Evolutionary conservation across 2,888 invertebrate species (phyloP).

Genomic region (Chouioia cunea): DNA sequence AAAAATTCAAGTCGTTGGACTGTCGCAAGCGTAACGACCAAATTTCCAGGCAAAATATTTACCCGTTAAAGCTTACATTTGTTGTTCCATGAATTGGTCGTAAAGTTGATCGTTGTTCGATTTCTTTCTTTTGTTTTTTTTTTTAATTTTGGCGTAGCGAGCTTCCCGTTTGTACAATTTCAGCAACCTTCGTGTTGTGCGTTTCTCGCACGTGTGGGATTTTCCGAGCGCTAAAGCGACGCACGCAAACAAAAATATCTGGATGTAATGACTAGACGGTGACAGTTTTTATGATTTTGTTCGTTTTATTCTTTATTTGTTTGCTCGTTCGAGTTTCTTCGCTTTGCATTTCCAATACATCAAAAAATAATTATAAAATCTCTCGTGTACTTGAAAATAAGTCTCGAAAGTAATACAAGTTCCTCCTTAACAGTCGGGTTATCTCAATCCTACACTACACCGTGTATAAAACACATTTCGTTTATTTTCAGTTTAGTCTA

Average conservation of each 20-base stretch:
- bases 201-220: slow-evolving; percentile 14
- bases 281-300: neutral
- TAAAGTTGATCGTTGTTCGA: too few species aligned
- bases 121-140: too few species aligned
- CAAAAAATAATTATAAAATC: slow-evolving; percentile 18
- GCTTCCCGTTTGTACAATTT: slow-evolving; percentile 22
- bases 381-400: slow-evolving; percentile 3
- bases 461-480: slow-evolving; percentile 28
- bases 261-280: slow-evolving; percentile 10
- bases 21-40: too few species aligned
- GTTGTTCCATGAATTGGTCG: too few species aligned
- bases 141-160: neutral
- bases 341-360: neutral
- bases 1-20: too few species aligned
- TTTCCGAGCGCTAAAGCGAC: slow-evolving; percentile 16
- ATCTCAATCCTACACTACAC: slow-evolving; percentile 5
- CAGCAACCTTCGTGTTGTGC: slow-evolving; percentile 24
- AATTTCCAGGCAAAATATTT: too few species aligned
- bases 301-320: slow-evolving; percentile 6
- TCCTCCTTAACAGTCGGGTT: neutral
- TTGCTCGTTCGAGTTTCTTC: slow-evolving; percentile 8
- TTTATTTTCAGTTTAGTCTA: slow-evolving; percentile 19
- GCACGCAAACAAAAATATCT: slow-evolving; percentile 22
- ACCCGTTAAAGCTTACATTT: too few species aligned
- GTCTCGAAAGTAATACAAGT: neutral